These are phyloP conservation scores for Paelopatides confundens DNA, from an alignment of 53 echinoderm and acorn worm species.

Conservation along the genomic window DNA sequence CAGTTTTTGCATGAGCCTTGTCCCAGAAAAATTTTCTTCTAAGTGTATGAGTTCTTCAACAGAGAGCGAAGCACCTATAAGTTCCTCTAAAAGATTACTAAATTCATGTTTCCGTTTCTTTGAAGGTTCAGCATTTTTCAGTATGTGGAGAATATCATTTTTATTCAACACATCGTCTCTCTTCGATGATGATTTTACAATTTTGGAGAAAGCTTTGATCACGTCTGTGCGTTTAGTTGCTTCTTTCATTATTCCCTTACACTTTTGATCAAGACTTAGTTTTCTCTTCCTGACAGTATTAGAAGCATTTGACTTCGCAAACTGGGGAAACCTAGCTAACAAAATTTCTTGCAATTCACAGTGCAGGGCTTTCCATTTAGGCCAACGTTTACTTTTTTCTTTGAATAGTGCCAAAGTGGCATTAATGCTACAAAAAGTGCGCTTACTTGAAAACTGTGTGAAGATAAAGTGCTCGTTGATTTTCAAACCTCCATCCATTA, in stretches of 20 bases:
- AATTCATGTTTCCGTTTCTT: too few species aligned
- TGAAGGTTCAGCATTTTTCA: neutral
- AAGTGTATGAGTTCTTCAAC: neutral
- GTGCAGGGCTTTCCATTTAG: too few species aligned
- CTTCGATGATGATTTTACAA: too few species aligned
- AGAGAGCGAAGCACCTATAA: neutral
- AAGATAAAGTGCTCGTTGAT: too few species aligned
- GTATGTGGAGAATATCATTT: neutral
- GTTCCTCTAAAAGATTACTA: neutral
- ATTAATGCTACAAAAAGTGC: neutral
- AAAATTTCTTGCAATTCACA: too few species aligned
- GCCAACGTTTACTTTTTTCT: too few species aligned
- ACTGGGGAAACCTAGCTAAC: too few species aligned
- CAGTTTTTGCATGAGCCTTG: neutral
- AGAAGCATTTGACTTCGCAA: conserved; percentile 4
- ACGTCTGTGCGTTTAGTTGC: neutral
- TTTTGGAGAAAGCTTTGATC: too few species aligned
- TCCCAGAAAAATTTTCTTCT: neutral
- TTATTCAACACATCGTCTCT: neutral
- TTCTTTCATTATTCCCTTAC: neutral
- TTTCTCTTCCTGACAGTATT: too few species aligned
- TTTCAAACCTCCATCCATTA: too few species aligned
- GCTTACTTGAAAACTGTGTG: neutral
- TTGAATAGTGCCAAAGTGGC: neutral
- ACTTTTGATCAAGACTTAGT: too few species aligned